Evolutionary conservation across 1,140 invertebrate genomes (phyloP).

Genomic region (Drosophila cardini): DNA sequence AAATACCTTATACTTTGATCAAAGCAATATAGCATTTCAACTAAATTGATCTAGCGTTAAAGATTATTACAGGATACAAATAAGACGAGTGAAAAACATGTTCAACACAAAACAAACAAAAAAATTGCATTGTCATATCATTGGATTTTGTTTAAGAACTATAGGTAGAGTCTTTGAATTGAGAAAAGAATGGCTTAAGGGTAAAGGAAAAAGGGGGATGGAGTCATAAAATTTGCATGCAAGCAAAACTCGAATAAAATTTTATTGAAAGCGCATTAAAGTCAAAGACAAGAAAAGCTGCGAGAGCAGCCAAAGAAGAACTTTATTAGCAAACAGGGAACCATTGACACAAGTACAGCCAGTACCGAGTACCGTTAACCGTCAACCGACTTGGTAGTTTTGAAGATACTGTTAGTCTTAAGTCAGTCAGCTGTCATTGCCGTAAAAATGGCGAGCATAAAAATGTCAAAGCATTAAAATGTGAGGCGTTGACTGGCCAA

Average conservation of each 20-base stretch:
- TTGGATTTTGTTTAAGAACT: constrained; percentile 40
- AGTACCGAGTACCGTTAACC: background rate
- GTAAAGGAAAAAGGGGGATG: background rate
- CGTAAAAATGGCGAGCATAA: constrained; percentile 72
- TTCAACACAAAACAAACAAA: constrained; percentile 35
- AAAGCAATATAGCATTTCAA: too few relatives aligned
- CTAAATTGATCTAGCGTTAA: too few relatives aligned
- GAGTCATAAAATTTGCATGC: constrained; percentile 73
- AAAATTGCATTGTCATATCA: constrained; percentile 60
- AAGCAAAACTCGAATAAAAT: constrained; percentile 76
- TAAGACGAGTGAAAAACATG: constrained; percentile 9
- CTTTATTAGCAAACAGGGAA: constrained; percentile 76
- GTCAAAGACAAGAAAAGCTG: constrained; percentile 72
- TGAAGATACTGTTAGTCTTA: constrained; percentile 58
- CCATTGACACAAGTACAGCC: constrained; percentile 30
- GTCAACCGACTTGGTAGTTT: constrained; percentile 17
- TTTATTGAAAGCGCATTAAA: constrained; percentile 80
- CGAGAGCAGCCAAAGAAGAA: constrained; percentile 52
- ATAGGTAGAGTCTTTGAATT: background rate
- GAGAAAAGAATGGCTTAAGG: background rate
- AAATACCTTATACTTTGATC: too few relatives aligned
- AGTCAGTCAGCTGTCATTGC: constrained; percentile 76
- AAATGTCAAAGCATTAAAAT: constrained; percentile 81
- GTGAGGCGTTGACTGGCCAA: constrained; percentile 50
- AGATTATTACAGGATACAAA: constrained; percentile 9